Conservation (phyloP, 2,113 vertebrate species). For the Ammodytes marinus region DNA sequence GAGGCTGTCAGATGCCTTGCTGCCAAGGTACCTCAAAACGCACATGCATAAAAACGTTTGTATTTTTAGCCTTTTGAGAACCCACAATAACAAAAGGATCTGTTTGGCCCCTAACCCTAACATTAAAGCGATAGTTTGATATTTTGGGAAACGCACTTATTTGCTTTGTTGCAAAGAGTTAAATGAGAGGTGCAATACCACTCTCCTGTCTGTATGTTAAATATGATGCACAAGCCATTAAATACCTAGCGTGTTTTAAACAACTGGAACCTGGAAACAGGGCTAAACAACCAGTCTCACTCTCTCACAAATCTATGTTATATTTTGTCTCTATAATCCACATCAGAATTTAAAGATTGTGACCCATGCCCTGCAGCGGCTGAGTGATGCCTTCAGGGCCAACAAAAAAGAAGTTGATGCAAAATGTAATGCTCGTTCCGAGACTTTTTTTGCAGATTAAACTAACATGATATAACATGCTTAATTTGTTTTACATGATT, state of each 20-base stretch:
- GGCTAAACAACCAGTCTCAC: background rate
- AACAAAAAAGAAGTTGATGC: no score
- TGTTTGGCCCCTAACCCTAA: background rate
- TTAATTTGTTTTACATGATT: background rate
- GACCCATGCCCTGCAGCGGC: no score
- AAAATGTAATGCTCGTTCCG: no score
- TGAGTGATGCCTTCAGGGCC: no score
- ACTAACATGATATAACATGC: no score
- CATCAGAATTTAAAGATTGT: background rate
- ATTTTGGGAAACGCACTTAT: background rate
- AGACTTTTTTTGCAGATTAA: no score
- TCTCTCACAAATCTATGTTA: background rate
- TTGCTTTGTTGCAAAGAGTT: background rate
- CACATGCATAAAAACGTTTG: conserved; percentile 16
- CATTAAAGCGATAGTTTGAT: background rate
- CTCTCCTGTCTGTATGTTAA: background rate
- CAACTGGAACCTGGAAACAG: background rate
- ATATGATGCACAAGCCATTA: conserved; percentile 10
- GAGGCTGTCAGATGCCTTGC: conserved; percentile 90
- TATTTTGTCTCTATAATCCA: background rate
- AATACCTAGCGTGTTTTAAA: background rate
- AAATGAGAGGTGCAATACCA: conserved; percentile 2
- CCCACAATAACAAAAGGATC: conserved; percentile 2
- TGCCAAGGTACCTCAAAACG: conserved; percentile 87
- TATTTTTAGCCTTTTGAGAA: conserved; percentile 15